Evolutionary conservation across 1,140 invertebrate species (phyloP).

Genomic region (Steinernema khuongi): DNA sequence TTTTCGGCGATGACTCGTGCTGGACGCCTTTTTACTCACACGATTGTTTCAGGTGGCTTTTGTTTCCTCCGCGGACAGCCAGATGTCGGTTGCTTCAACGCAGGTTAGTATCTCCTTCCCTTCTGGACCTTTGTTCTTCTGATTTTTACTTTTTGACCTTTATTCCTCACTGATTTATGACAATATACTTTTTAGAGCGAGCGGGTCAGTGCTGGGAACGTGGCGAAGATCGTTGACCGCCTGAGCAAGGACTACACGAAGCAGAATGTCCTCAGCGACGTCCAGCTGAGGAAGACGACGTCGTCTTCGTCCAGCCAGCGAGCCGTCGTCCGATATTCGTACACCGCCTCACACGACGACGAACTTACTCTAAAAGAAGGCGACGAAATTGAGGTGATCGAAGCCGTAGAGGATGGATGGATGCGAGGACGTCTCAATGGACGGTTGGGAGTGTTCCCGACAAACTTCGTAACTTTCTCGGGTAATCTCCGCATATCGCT

Average conservation of each 20-base stretch:
- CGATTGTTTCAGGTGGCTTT: not conserved
- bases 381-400: constrained; percentile 79
- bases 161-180: no score
- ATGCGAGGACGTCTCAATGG: constrained; percentile 88
- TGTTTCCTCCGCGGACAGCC: not conserved
- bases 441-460: constrained; percentile 83
- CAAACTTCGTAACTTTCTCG: constrained; percentile 71
- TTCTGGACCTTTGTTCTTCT: not conserved
- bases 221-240: not conserved
- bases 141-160: not conserved
- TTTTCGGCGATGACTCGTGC: not conserved
- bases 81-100: constrained; percentile 6
- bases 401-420: constrained; percentile 87
- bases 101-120: not conserved
- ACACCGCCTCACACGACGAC: constrained; percentile 84
- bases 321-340: constrained; percentile 72
- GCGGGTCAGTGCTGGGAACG: not conserved
- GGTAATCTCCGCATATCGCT: not conserved
- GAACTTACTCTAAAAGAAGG: constrained; percentile 80
- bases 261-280: not conserved
- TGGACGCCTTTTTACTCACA: not conserved
- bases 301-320: not conserved
- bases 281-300: not conserved
- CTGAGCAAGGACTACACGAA: constrained; percentile 16
- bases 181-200: constrained; percentile 17